phyloP scores from a whole-genome alignment of 2,888 invertebrate genomes.

The Orthonevra nobilis region DNA sequence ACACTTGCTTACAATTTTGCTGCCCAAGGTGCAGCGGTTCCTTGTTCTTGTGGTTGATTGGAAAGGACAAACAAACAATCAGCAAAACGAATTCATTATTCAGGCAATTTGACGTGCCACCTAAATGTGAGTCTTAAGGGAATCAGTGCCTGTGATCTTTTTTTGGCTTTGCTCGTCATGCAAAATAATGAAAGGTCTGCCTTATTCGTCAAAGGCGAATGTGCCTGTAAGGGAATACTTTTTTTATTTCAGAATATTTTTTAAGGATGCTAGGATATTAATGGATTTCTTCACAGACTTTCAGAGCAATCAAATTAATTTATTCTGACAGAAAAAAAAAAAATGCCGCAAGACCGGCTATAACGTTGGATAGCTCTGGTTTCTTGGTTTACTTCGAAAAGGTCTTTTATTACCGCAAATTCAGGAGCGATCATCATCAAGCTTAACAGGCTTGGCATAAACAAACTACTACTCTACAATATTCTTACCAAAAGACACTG shows the following conservation, averaged over 20 bases:
- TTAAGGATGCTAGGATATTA: slow-evolving; percentile 71
- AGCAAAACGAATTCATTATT: slow-evolving; percentile 95
- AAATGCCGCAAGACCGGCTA: slow-evolving; percentile 33
- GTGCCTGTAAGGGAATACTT: slow-evolving; percentile 87
- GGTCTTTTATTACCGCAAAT: too few species aligned
- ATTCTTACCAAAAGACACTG: too few species aligned
- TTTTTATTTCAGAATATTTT: slow-evolving; percentile 35
- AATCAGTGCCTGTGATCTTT: slow-evolving; percentile 96
- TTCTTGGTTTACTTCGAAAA: too few species aligned
- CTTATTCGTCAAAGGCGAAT: slow-evolving; percentile 98
- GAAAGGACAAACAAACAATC: slow-evolving; percentile 98
- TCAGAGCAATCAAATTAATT: slow-evolving; percentile 28
- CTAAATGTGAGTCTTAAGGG: slow-evolving; percentile 98
- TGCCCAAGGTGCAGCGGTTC: slow-evolving; percentile 96
- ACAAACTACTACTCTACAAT: too few species aligned
- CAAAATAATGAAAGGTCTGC: slow-evolving; percentile 97
- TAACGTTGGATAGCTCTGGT: too few species aligned
- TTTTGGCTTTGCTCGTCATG: slow-evolving; percentile 97
- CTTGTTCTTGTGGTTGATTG: slow-evolving; percentile 89
- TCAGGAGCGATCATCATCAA: too few species aligned
- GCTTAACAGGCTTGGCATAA: too few species aligned
- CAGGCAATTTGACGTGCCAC: slow-evolving; percentile 96
- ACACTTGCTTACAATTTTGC: slow-evolving; percentile 98
- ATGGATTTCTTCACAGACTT: slow-evolving; percentile 68
- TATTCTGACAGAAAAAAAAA: slow-evolving; percentile 16